Conservation (phyloP, 1,140 invertebrate genomes). For the Drosophila mayri region DNA sequence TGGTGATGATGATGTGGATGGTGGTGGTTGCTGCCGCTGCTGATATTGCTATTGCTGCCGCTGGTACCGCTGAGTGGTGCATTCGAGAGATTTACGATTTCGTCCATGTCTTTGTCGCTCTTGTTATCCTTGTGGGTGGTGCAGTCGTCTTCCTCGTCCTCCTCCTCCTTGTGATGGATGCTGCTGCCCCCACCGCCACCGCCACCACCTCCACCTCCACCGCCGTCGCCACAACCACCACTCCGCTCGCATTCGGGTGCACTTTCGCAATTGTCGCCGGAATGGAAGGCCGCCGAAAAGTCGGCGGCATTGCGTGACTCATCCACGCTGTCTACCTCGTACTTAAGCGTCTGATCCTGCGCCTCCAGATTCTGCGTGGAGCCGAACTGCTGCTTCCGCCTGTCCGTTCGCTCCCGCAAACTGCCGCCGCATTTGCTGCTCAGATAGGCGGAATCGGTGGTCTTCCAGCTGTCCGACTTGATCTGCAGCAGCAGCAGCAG, state of each 20-base stretch:
- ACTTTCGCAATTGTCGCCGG: constrained; percentile 64
- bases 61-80: constrained; percentile 62
- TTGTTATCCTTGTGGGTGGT: constrained; percentile 67
- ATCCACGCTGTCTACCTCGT: constrained; percentile 73
- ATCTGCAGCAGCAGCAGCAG: constrained; percentile 93
- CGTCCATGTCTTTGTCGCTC: constrained; percentile 74
- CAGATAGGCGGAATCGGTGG: constrained; percentile 85
- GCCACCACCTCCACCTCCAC: neutral
- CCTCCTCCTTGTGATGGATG: constrained; percentile 29
- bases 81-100: constrained; percentile 76
- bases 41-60: constrained; percentile 52
- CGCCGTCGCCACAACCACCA: neutral
- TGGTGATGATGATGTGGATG: constrained; percentile 44
- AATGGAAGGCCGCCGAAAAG: constrained; percentile 51
- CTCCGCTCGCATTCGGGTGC: constrained; percentile 43
- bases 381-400: constrained; percentile 58
- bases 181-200: neutral
- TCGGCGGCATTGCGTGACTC: constrained; percentile 53
- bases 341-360: constrained; percentile 66
- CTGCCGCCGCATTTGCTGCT: constrained; percentile 60
- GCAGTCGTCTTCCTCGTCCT: constrained; percentile 62
- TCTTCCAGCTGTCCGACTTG: constrained; percentile 89
- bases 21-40: constrained; percentile 46
- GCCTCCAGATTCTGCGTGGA: constrained; percentile 57
- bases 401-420: constrained; percentile 83